phyloP scores from a whole-genome alignment of 2,113 vertebrate species.

The Clarias magur region DNA sequence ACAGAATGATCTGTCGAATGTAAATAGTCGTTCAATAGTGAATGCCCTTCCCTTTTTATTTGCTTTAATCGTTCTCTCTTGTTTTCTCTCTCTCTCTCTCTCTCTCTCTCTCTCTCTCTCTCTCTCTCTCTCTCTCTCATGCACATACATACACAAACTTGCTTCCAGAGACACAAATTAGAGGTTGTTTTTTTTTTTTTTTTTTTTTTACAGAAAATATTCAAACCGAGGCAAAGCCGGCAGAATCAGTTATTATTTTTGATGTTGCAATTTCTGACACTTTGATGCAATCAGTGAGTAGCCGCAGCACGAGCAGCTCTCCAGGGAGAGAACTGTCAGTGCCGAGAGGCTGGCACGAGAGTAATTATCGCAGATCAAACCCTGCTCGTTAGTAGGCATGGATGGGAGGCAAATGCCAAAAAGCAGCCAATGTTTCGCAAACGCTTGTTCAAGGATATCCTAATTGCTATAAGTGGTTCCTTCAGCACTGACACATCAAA shows the following conservation, averaged over 20 bases:
- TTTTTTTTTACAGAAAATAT: conserved; percentile 78
- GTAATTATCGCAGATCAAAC: conserved; percentile 96
- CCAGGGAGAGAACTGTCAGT: conserved; percentile 83
- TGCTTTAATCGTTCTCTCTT: conserved; percentile 67
- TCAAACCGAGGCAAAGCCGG: conserved; percentile 73
- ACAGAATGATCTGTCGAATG: conserved; percentile 74
- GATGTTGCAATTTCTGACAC: conserved; percentile 86
- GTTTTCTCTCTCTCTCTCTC: too few relatives aligned
- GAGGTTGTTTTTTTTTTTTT: conserved; percentile 75
- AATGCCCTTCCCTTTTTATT: conserved; percentile 79
- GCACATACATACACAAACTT: conserved; percentile 60
- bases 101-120: too few relatives aligned
- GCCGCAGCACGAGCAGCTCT: conserved; percentile 75
- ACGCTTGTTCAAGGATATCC: conserved; percentile 98
- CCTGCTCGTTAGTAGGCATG: conserved; percentile 85
- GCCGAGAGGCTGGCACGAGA: conserved; percentile 82
- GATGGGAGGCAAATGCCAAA: conserved; percentile 81
- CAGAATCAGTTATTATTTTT: conserved; percentile 85
- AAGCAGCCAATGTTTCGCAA: conserved; percentile 92
- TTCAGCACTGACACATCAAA: conserved; percentile 91
- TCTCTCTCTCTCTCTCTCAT: conserved; percentile 35
- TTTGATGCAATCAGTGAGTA: conserved; percentile 79
- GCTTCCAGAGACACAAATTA: conserved; percentile 75
- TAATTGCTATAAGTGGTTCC: conserved; percentile 99
- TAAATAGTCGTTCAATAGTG: conserved; percentile 78